These are phyloP conservation scores for Anas bernieri DNA, from an alignment of 2,797 vertebrate genomes.

Conservation along the genomic window DNA sequence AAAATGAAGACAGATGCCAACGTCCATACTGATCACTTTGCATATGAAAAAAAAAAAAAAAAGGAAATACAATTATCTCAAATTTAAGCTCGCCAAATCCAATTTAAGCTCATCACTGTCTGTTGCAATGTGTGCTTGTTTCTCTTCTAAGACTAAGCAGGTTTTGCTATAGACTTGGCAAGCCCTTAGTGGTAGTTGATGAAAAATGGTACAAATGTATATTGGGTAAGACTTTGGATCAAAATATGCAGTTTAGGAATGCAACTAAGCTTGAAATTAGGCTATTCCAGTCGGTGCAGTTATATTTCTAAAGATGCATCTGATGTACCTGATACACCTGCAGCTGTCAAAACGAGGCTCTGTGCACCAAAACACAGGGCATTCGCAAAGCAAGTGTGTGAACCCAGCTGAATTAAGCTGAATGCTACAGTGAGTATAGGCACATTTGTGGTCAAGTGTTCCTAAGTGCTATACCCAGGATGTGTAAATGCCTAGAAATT, in stretches of 20 bases:
- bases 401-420: rapidly evolving
- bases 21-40: not conserved
- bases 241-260: not conserved
- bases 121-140: not conserved
- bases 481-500: not conserved
- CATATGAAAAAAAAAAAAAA: not conserved
- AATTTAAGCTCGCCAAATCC: not conserved
- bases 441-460: not conserved
- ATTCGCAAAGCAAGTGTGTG: not conserved
- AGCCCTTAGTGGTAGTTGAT: not conserved
- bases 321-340: not conserved
- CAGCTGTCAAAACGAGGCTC: not conserved
- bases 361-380: not conserved
- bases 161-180: not conserved
- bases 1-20: not conserved
- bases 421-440: not conserved
- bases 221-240: not conserved
- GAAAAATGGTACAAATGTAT: not conserved
- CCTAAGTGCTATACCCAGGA: not conserved
- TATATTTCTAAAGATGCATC: not conserved
- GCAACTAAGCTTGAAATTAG: not conserved
- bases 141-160: not conserved
- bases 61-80: not conserved
- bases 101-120: not conserved
- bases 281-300: not conserved